phyloP scores from a whole-genome alignment of 2,797 vertebrate species.

The Sebastes nivosus region DNA sequence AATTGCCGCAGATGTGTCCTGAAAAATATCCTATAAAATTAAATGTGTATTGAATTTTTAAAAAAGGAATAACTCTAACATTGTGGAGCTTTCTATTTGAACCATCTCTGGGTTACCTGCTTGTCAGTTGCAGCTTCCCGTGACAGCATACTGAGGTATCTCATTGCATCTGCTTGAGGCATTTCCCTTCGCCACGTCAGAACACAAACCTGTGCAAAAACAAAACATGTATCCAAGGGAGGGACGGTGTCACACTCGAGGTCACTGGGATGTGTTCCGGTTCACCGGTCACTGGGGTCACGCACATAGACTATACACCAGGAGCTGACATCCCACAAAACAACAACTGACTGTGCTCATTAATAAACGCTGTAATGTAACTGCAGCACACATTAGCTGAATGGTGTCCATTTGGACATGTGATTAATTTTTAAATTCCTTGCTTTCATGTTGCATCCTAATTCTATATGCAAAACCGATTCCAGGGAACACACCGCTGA shows the following conservation, averaged over 20 bases:
- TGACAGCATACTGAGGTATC: neutral
- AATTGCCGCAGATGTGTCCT: constrained; percentile 3
- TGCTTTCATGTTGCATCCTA: constrained; percentile 70
- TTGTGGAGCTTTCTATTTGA: constrained; percentile 4
- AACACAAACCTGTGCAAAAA: constrained; percentile 31
- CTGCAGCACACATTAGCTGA: constrained; percentile 7
- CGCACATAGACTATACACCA: neutral
- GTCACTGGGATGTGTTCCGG: constrained; percentile 29
- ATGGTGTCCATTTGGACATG: constrained; percentile 58
- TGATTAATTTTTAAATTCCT: constrained; percentile 66
- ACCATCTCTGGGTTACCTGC: constrained; percentile 12
- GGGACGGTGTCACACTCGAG: constrained; percentile 3
- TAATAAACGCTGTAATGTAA: constrained; percentile 18
- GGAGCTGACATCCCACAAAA: neutral
- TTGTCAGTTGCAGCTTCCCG: neutral
- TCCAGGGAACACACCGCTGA: constrained; percentile 46
- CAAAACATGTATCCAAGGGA: constrained; percentile 7
- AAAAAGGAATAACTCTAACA: neutral
- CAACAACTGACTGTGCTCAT: constrained; percentile 24
- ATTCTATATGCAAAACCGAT: constrained; percentile 71
- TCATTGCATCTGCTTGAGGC: constrained; percentile 21
- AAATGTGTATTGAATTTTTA: constrained; percentile 27
- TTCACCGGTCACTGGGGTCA: constrained; percentile 20
- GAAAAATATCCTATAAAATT: constrained; percentile 36
- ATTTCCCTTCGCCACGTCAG: constrained; percentile 19